Base-by-base conservation (phyloP, 2,113 vertebrate species). In the Turnix velox region DNA sequence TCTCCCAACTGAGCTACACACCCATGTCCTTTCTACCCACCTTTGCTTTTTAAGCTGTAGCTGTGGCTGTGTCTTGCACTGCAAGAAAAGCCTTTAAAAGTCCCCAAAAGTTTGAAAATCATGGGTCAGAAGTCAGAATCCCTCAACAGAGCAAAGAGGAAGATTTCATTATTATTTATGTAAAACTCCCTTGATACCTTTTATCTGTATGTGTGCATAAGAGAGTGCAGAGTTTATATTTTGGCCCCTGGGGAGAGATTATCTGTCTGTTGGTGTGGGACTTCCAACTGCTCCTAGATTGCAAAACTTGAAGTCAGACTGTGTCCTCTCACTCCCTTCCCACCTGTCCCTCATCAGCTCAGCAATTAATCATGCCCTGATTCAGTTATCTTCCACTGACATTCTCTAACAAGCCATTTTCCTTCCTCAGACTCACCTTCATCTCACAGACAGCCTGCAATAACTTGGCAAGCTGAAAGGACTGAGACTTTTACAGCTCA, bases 361-460 rank as follows among this genome's bases (percentile, higher is more conserved):
- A 91, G 31, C 31, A 79, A 74, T 69, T 69, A 79, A 75, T 43
- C 62, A 39, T 69, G 55, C 17, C 14, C 67, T 40, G 20, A 39
- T 84, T 42, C 42, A 24, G 31, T n/a, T 1, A 27, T 55, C 24
- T 27, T 78, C 46, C 33, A 23, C 39, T n/a, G 31, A 33, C 17
- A 30, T 67, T 10, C n/a, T 33, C 23, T 72, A 12, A 55, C 18
- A 62, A 65, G 45, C 35, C 4, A 14, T 75, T 69, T 88, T 71
- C 14, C 22, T 2, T 28, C 1, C 3, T 1, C 0, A 25, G 4
- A 17, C 5, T 67, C 2, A 28, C 24, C 18, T 55, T 66, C 6
- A 9, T 7, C 37, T 89, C 11, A 1, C 14, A 28, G 43, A 5
- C 43, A 40, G 8, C 0, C 0, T 1, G 2, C 31, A 25, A 7